Conservation (phyloP, 2,888 invertebrate species). For the Eristalinus aeneus region DNA sequence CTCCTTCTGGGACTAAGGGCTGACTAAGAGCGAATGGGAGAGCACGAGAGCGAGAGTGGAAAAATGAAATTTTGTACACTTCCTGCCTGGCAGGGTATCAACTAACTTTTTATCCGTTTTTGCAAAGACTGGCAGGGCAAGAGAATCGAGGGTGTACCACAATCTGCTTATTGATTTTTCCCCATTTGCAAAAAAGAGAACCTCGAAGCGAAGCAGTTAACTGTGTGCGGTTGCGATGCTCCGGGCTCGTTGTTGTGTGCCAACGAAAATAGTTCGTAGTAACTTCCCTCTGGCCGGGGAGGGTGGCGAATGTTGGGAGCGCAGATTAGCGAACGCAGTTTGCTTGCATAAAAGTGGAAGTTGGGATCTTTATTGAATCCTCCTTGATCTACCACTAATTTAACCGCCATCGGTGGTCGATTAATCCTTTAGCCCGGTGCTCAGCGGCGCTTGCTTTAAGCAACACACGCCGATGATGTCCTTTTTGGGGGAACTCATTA, state of each 20-base stretch:
- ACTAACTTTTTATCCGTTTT: background rate
- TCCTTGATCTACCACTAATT: background rate
- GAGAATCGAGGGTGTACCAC: background rate
- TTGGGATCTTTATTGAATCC: background rate
- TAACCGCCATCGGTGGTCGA: background rate
- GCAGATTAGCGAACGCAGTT: background rate
- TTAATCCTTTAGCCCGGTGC: background rate
- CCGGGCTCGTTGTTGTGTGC: background rate
- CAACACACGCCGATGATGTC: background rate
- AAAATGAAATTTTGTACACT: conserved; percentile 50
- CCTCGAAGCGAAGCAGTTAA: background rate
- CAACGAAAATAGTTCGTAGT: background rate
- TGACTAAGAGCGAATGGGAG: background rate
- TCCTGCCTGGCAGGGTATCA: conserved; percentile 54
- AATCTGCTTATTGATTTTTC: background rate
- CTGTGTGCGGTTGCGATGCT: background rate
- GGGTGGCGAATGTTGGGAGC: no score
- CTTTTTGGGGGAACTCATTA: conserved; percentile 2
- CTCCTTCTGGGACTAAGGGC: background rate
- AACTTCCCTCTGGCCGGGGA: background rate
- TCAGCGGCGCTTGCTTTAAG: background rate
- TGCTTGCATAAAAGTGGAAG: background rate
- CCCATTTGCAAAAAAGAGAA: background rate
- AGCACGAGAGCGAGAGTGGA: conserved; percentile 19
- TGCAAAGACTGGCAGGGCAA: background rate